phyloP scores from a whole-genome alignment of 2,113 vertebrate genomes.

The Otocyon megalotis region DNA sequence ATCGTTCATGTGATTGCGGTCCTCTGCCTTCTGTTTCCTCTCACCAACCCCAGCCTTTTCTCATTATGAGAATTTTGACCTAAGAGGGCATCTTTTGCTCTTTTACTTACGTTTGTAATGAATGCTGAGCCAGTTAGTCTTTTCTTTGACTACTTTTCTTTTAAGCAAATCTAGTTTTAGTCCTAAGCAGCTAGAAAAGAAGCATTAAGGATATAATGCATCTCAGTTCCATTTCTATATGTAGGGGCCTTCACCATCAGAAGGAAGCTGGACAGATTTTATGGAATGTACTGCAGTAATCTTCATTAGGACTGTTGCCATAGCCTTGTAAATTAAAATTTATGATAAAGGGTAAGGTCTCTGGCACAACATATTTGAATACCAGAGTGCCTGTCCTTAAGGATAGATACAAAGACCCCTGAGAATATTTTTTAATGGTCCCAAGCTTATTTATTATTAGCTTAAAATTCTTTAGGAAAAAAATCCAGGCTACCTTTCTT shows the following conservation, averaged over 20 bases:
- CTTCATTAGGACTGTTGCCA: slow-evolving; percentile 86
- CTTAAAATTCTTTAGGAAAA: slow-evolving; percentile 57
- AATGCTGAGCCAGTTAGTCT: slow-evolving; percentile 63
- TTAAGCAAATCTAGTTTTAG: slow-evolving; percentile 66
- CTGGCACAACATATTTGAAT: slow-evolving; percentile 83
- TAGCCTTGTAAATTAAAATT: slow-evolving; percentile 86
- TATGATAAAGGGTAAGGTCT: slow-evolving; percentile 81
- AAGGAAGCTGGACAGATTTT: slow-evolving; percentile 81
- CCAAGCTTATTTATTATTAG: slow-evolving; percentile 78
- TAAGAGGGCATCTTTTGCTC: slow-evolving; percentile 19
- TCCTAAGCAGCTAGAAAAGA: slow-evolving; percentile 66
- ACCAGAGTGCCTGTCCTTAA: slow-evolving; percentile 80
- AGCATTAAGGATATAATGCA: slow-evolving; percentile 68
- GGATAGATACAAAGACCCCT: slow-evolving; percentile 68
- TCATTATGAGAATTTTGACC: slow-evolving; percentile 58
- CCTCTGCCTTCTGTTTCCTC: background rate
- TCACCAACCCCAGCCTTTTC: background rate
- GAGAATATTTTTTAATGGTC: slow-evolving; percentile 72
- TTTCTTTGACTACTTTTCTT: slow-evolving; percentile 57
- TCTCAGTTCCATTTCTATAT: slow-evolving; percentile 81
- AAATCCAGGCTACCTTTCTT: background rate
- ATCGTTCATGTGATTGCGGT: background rate
- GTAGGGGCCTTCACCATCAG: slow-evolving; percentile 75
- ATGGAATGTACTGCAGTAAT: slow-evolving; percentile 85
- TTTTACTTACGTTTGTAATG: slow-evolving; percentile 63